These are phyloP conservation scores for Drosophila burlai DNA, from an alignment of 1,140 invertebrate species.

Conservation along the genomic window DNA sequence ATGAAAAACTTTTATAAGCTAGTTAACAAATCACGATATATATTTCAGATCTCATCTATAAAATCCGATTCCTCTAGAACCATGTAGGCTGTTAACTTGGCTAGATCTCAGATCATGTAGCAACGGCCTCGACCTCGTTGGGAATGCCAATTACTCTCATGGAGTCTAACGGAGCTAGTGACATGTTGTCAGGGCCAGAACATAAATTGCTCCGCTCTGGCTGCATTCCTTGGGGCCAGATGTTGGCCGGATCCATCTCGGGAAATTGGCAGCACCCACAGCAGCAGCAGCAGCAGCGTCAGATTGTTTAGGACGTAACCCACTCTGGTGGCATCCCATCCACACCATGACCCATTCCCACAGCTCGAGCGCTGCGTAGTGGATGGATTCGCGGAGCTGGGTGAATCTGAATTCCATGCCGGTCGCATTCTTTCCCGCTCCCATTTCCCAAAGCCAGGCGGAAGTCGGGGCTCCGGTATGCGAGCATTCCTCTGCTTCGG, in stretches of 20 bases:
- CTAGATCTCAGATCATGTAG: background rate
- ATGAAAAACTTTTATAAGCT: no score
- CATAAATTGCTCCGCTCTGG: slow-evolving; percentile 26
- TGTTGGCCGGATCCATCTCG: slow-evolving; percentile 26
- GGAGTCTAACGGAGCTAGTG: slow-evolving; percentile 17
- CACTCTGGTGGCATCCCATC: slow-evolving; percentile 35
- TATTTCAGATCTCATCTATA: background rate
- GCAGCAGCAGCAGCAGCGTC: background rate
- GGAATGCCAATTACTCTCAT: slow-evolving; percentile 12
- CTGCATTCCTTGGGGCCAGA: slow-evolving; percentile 36
- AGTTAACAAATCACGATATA: background rate
- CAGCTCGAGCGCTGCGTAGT: slow-evolving; percentile 59
- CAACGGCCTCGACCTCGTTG: slow-evolving; percentile 9
- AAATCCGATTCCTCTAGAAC: background rate
- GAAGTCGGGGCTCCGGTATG: slow-evolving; percentile 69
- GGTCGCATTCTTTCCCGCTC: slow-evolving; percentile 59
- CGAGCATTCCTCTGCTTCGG: slow-evolving; percentile 46
- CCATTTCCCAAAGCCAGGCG: slow-evolving; percentile 63
- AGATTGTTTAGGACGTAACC: slow-evolving; percentile 25
- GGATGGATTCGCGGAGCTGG: slow-evolving; percentile 23
- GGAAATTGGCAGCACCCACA: slow-evolving; percentile 43
- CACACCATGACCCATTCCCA: slow-evolving; percentile 74
- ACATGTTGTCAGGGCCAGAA: slow-evolving; percentile 7
- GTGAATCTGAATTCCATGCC: slow-evolving; percentile 61
- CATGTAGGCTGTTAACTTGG: background rate